phyloP scores from a whole-genome alignment of 1,140 invertebrate species.

The Formica exsecta region DNA sequence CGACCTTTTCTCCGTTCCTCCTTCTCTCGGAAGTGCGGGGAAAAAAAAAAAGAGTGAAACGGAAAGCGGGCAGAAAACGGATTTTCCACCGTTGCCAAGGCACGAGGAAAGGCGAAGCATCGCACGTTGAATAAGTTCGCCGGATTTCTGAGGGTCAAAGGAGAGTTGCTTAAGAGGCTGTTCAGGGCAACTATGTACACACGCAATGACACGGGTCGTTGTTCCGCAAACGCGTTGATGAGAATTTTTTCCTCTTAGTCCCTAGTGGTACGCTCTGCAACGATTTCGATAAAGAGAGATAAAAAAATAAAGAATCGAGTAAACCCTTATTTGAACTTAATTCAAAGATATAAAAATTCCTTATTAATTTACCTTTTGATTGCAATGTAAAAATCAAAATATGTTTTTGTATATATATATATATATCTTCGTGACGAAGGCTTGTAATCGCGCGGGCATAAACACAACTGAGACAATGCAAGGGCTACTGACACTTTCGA shows the following conservation, averaged over 20 bases:
- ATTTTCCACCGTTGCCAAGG: constrained; percentile 38
- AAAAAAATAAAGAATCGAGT: constrained; percentile 21
- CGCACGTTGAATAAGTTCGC: constrained; percentile 37
- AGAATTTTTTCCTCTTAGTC: constrained; percentile 41
- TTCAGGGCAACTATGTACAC: constrained; percentile 24
- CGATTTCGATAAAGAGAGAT: neutral
- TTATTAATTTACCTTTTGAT: too few species aligned
- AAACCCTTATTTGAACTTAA: neutral
- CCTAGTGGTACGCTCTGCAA: neutral
- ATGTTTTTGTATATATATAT: too few species aligned
- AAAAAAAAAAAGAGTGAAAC: constrained; percentile 12
- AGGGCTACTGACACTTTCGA: constrained; percentile 28
- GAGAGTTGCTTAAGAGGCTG: constrained; percentile 53
- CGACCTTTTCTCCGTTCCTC: constrained; percentile 53
- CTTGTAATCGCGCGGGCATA: constrained; percentile 30
- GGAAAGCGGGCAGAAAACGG: constrained; percentile 24
- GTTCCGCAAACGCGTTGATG: constrained; percentile 46
- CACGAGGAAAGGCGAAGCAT: constrained; percentile 9
- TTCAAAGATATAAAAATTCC: too few species aligned
- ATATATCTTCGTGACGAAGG: neutral
- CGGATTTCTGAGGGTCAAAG: constrained; percentile 48
- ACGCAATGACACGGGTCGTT: constrained; percentile 7
- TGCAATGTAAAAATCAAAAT: neutral
- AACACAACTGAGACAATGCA: constrained; percentile 39
- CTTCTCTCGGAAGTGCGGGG: neutral